These are phyloP conservation scores for Lissocephala sabroskyi DNA, from an alignment of 2,888 invertebrate species.

Conservation along the genomic window DNA sequence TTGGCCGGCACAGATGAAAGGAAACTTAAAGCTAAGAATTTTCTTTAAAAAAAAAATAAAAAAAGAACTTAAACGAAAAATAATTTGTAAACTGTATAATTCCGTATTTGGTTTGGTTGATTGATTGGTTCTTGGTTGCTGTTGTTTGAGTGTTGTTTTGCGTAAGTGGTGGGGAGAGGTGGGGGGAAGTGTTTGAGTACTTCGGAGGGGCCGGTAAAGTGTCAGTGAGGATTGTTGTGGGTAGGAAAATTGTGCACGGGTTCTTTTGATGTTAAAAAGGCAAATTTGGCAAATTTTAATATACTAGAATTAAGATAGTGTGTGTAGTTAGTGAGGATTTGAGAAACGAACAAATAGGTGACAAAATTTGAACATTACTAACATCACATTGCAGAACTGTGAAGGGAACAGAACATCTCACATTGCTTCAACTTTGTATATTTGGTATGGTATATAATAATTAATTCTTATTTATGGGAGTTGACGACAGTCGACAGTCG, in stretches of 20 bases:
- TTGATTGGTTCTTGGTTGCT: constrained; percentile 32
- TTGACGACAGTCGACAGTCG: constrained; percentile 18
- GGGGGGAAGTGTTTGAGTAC: constrained; percentile 24
- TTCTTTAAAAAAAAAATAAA: constrained; percentile 38
- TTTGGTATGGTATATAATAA: constrained; percentile 27
- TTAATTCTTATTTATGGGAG: constrained; percentile 29
- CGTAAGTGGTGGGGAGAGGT: constrained; percentile 19
- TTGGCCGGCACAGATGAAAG: no score
- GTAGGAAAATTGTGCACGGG: constrained; percentile 42
- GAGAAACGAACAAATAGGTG: constrained; percentile 19
- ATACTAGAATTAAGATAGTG: constrained; percentile 29
- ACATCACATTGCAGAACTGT: constrained; percentile 78
- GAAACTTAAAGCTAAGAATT: constrained; percentile 50
- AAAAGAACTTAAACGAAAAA: constrained; percentile 52
- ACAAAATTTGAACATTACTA: constrained; percentile 20
- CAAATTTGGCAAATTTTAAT: constrained; percentile 12
- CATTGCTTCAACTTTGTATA: constrained; percentile 65
- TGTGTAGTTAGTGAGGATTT: constrained; percentile 43
- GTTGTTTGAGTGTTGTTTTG: constrained; percentile 38
- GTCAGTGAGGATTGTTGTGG: constrained; percentile 42
- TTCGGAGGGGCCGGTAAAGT: no score
- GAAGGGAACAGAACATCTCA: constrained; percentile 83
- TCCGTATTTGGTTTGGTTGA: constrained; percentile 25
- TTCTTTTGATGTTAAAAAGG: constrained; percentile 31
- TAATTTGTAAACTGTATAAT: constrained; percentile 45